Evolutionary conservation across 2,113 vertebrate genomes (phyloP).

Genomic region (Gadus chalcogrammus): DNA sequence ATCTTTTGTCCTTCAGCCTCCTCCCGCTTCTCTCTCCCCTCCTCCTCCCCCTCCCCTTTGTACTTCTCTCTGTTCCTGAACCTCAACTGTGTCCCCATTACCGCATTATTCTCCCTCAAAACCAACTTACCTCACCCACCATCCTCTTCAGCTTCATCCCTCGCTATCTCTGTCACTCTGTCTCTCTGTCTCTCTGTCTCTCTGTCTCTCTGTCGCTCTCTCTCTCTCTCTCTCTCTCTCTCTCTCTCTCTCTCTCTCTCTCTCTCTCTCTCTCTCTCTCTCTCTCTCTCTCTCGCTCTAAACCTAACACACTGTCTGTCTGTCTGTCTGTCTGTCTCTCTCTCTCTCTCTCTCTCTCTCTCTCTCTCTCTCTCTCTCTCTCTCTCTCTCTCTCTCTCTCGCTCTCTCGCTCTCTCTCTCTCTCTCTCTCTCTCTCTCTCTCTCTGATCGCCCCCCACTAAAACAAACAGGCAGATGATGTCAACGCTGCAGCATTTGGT

Average conservation of each 20-base stretch:
- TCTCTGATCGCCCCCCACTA: slow-evolving; percentile 8
- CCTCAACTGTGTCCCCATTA: too few relatives aligned
- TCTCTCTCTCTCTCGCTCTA: too few relatives aligned
- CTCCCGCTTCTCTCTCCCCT: slow-evolving; percentile 14
- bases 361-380: too few relatives aligned
- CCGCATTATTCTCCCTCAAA: background rate
- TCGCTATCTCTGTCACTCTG: too few relatives aligned
- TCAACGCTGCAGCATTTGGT: slow-evolving; percentile 50
- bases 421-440: background rate
- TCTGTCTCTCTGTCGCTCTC: too few relatives aligned
- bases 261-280: too few relatives aligned
- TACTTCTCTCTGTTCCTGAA: background rate
- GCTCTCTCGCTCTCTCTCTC: slow-evolving; percentile 2
- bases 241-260: too few relatives aligned
- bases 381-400: too few relatives aligned
- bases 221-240: too few relatives aligned
- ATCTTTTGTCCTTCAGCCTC: background rate
- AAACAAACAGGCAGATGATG: slow-evolving; percentile 61
- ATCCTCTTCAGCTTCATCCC: background rate
- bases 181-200: too few relatives aligned
- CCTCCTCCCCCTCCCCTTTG: background rate
- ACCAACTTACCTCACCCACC: background rate
- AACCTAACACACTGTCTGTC: too few relatives aligned
- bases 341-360: too few relatives aligned
- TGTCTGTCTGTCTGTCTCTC: background rate